Evolutionary conservation across 2,113 vertebrate species (phyloP).

Genomic region (Oreochromis spilurus): DNA sequence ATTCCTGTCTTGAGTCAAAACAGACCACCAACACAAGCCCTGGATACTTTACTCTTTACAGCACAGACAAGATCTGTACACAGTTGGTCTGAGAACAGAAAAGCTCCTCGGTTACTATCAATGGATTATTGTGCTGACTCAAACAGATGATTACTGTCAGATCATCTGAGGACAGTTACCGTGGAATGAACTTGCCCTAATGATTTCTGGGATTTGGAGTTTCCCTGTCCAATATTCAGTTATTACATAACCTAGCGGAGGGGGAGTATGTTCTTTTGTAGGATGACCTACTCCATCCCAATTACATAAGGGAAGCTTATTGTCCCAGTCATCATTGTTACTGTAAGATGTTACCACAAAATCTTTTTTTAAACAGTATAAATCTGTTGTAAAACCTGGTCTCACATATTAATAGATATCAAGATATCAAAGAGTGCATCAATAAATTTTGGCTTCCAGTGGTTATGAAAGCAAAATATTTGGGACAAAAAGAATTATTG

Average conservation of each 20-base stretch:
- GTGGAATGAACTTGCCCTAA: slow-evolving; percentile 16
- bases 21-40: not conserved
- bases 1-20: slow-evolving; percentile 20
- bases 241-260: slow-evolving; percentile 14
- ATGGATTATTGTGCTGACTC: slow-evolving; percentile 26
- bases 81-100: not conserved
- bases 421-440: not conserved
- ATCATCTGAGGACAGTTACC: slow-evolving; percentile 3
- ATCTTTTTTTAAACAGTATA: not conserved
- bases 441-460: not conserved
- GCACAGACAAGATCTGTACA: not conserved
- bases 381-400: not conserved
- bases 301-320: not conserved
- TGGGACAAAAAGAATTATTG: not conserved
- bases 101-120: not conserved
- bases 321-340: not conserved
- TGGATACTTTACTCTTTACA: not conserved
- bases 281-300: not conserved
- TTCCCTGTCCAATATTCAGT: slow-evolving; percentile 35
- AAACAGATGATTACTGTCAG: slow-evolving; percentile 13
- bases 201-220: slow-evolving; percentile 32
- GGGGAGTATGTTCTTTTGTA: not conserved
- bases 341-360: not conserved
- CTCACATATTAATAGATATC: not conserved
- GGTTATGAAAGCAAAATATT: not conserved